Conservation (phyloP, 2,797 vertebrate species). For the Syngnathus rostellatus region DNA sequence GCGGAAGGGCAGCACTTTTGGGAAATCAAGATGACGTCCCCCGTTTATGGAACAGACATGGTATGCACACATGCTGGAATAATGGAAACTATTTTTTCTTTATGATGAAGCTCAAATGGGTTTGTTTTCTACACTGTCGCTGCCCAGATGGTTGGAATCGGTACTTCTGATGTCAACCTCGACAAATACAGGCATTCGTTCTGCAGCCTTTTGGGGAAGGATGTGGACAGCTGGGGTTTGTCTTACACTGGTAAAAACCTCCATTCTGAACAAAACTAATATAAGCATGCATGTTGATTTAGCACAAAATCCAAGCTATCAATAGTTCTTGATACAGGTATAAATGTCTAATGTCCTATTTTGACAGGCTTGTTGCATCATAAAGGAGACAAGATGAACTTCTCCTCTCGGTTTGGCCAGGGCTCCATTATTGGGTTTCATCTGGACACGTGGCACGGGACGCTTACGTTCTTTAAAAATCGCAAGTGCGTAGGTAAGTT, state of each 20-base stretch:
- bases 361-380: slow-evolving; percentile 85
- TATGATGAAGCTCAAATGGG: neutral
- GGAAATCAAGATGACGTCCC: slow-evolving; percentile 99
- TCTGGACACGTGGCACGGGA: slow-evolving; percentile 92
- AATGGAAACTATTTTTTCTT: neutral
- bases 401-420: slow-evolving; percentile 90
- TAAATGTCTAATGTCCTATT: neutral
- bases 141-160: slow-evolving; percentile 90
- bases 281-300: neutral
- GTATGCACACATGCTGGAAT: slow-evolving; percentile 49
- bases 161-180: slow-evolving; percentile 86
- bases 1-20: slow-evolving; percentile 93
- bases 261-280: neutral
- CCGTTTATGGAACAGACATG: slow-evolving; percentile 96
- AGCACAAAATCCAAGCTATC: neutral
- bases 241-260: slow-evolving; percentile 84
- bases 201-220: slow-evolving; percentile 92
- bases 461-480: slow-evolving; percentile 94
- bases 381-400: slow-evolving; percentile 88
- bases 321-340: neutral
- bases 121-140: neutral
- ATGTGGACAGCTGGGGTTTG: slow-evolving; percentile 94
- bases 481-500: slow-evolving; percentile 90
- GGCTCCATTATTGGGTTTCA: slow-evolving; percentile 96
- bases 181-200: slow-evolving; percentile 94